Evolutionary conservation across 2,113 vertebrate genomes (phyloP), one percentile per base, ranked within the genome.

Genomic region (Gnathochromis pfefferi): DNA sequence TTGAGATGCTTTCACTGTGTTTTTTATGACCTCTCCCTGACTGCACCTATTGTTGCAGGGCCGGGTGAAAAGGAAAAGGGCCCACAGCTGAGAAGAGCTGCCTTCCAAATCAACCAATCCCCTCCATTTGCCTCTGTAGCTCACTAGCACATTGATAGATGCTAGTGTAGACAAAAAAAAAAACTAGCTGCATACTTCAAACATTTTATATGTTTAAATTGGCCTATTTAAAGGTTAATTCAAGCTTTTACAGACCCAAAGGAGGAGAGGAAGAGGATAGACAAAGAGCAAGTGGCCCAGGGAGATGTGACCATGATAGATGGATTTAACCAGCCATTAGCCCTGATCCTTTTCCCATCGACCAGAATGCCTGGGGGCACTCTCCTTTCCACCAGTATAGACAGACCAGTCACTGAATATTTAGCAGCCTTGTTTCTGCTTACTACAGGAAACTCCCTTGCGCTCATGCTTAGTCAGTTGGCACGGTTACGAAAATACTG

Each of bases 1-100:
- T 90, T 90, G 92, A 93, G 93, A 96, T 95, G 95, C 95, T 95
- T 95, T 96, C 94, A 95, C 95, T 92, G 89, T 95, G 93, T 95
- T 95, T 95, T 95, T 96, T 96, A 95, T 95, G 94, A 95, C 94
- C 95, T 94, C 95, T 95, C 94, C 90, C 93, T 95, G 95, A 95
- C 94, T 96, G 94, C 94, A 95, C 94, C 94, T 95, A 96, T 96
- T 95, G 95, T 95, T 95, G 92, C 81, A 33, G 87, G 85, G 79
- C 91, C 73, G 89, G 88, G 91, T 95, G 95, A 95, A 95, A 95
- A 94, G 93, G 93, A 94, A 92, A 94, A 94, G 83, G 92, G 91
- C 93, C 95, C 93, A 93, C 94, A 94, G 92, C 92, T 95, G 94
- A 95, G 92, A 87, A 89, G 92, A 90, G 87, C 93, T 91, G 91